phyloP scores from a whole-genome alignment of 2,888 invertebrate species.

The Eupithecia pulchellata region DNA sequence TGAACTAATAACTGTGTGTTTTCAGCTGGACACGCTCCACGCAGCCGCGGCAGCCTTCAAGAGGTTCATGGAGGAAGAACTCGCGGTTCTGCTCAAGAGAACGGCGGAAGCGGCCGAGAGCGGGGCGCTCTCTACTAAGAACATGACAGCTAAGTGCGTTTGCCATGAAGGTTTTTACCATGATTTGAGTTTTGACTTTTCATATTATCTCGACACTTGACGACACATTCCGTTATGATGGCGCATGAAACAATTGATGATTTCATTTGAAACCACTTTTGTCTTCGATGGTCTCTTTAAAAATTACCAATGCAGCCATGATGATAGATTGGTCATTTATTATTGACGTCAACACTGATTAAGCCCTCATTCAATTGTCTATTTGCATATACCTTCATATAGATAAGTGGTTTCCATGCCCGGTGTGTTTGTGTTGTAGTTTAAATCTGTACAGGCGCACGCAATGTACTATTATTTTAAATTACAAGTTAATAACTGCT shows the following conservation, averaged over 20 bases:
- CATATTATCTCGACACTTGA: too few species aligned
- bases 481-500: too few species aligned
- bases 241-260: too few species aligned
- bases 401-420: constrained; percentile 10
- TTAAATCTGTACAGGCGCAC: too few species aligned
- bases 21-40: constrained; percentile 85
- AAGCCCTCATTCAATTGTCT: constrained; percentile 22
- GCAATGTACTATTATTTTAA: too few species aligned
- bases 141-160: constrained; percentile 84
- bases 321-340: constrained; percentile 9
- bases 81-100: constrained; percentile 61
- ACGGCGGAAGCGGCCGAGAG: constrained; percentile 71
- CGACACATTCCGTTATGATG: too few species aligned
- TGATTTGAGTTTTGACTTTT: too few species aligned
- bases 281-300: too few species aligned
- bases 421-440: constrained; percentile 5
- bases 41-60: constrained; percentile 74
- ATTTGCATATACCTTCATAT: constrained; percentile 24
- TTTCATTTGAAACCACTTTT: too few species aligned
- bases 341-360: constrained; percentile 22
- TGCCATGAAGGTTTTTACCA: background rate
- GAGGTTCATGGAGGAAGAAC: constrained; percentile 54
- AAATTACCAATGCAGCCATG: constrained; percentile 26
- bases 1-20: constrained; percentile 13
- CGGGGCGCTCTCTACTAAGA: constrained; percentile 79